Base-by-base conservation (phyloP, 2,113 vertebrate species). In the Laterallus jamaicensis region DNA sequence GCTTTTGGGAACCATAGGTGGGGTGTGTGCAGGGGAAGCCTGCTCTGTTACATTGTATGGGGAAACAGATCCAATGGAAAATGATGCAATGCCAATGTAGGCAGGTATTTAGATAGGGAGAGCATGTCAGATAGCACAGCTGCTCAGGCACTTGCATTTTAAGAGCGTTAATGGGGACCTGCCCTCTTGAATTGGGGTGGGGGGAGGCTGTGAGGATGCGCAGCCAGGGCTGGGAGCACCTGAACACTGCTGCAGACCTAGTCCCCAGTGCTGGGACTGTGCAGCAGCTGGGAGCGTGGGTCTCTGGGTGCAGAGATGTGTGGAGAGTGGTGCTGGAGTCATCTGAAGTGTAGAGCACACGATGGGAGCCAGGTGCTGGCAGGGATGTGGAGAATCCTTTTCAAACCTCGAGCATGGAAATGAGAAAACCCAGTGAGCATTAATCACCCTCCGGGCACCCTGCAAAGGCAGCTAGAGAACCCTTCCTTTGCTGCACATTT, bases 321-420 rank as follows among this genome's bases (percentile, higher is more conserved):
- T 16, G 20, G 15, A 19, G 50, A 66, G 39, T 20, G 21, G 0
- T 26, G 60, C 70, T 88, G 88, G 74, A 47, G 58, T 0, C 49
- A 37, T 9, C 55, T 18, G 49, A 5, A 2, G 7, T 1, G 17
- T 3, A 2, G 50, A 37, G 3, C 5, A 2, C 11, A 12, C 0
- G 7, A 6, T 12, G 75, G 50, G 82, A 10, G 54, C 56, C 67
- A 35, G 71, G 1, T 37, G 44, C 2, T 35, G 79, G 71, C 76
- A 83, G n/a, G 64, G 47, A 52, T 67, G 8, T 0, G 3, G 31
- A 74, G 50, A 87, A 49, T 2, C 3, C 50, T 3, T 40, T 76
- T 62, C 5, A 47, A 84, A 90, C 40, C 52, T 19, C 2, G 28
- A n/a, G 42, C 14, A 52, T 50, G 86, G 26, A 40, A 56, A 52